These are phyloP conservation scores for Megaceryle maxima DNA, from an alignment of 2,113 vertebrate species.

Conservation along the genomic window DNA sequence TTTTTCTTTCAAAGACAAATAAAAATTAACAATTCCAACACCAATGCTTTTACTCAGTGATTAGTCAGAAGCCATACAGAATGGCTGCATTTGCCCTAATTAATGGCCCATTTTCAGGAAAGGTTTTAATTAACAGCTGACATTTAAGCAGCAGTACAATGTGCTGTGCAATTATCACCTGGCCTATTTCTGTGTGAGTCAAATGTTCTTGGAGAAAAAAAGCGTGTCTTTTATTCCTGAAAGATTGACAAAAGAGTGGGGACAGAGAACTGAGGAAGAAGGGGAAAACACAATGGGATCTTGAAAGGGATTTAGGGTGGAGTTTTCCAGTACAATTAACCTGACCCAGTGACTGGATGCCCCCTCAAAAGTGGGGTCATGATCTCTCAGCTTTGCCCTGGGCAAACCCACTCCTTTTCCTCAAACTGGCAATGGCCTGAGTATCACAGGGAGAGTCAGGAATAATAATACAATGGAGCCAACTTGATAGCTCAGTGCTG, in stretches of 20 bases:
- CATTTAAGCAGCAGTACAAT: not conserved
- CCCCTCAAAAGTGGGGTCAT: not conserved
- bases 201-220: conserved; percentile 22
- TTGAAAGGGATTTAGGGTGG: not conserved
- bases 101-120: conserved; percentile 30
- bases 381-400: not conserved
- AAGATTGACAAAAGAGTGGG: not conserved
- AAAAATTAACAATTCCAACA: not conserved
- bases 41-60: not conserved
- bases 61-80: not conserved
- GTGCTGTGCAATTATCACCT: conserved; percentile 32
- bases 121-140: conserved; percentile 59
- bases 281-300: not conserved
- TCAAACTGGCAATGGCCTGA: not conserved
- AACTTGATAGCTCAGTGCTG: not conserved
- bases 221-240: not conserved
- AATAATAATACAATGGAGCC: not conserved
- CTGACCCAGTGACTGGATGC: not conserved
- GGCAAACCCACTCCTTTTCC: not conserved
- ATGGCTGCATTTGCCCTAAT: conserved; percentile 18
- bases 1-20: not conserved
- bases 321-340: not conserved
- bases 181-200: conserved; percentile 39
- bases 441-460: not conserved
- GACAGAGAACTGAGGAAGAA: not conserved